phyloP scores from a whole-genome alignment of 2,113 vertebrate species.

The Stigmatopora nigra region DNA sequence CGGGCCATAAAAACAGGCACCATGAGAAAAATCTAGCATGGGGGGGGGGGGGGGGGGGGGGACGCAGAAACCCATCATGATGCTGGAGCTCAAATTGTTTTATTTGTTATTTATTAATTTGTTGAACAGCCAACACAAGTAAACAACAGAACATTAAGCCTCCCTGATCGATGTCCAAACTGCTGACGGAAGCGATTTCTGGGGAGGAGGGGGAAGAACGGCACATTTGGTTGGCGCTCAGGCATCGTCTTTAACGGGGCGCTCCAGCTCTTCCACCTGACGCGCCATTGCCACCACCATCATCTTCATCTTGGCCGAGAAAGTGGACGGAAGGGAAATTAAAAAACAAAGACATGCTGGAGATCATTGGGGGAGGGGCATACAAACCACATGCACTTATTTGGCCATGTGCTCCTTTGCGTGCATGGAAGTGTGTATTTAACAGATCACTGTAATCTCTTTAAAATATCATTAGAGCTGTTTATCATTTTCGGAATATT shows the following conservation, averaged over 20 bases:
- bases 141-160: not conserved
- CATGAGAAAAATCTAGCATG: not conserved
- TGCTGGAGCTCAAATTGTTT: too few relatives aligned
- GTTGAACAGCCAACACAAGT: not conserved
- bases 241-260: conserved; percentile 30
- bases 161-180: not conserved
- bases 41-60: too few relatives aligned
- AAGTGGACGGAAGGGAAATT: not conserved
- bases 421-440: too few relatives aligned
- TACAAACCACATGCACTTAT: not conserved
- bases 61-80: too few relatives aligned
- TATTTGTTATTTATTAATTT: not conserved
- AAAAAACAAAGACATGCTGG: conserved; percentile 13
- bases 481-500: too few relatives aligned
- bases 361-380: conserved; percentile 46
- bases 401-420: not conserved
- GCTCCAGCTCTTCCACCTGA: conserved; percentile 58
- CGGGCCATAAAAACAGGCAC: not conserved
- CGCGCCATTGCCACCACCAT: conserved; percentile 63
- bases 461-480: too few relatives aligned
- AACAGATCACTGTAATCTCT: too few relatives aligned
- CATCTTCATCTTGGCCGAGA: conserved; percentile 61
- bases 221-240: conserved; percentile 12
- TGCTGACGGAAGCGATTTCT: not conserved
- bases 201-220: not conserved